phyloP scores from a whole-genome alignment of 2,888 invertebrate species.

The Xylota sylvarum region DNA sequence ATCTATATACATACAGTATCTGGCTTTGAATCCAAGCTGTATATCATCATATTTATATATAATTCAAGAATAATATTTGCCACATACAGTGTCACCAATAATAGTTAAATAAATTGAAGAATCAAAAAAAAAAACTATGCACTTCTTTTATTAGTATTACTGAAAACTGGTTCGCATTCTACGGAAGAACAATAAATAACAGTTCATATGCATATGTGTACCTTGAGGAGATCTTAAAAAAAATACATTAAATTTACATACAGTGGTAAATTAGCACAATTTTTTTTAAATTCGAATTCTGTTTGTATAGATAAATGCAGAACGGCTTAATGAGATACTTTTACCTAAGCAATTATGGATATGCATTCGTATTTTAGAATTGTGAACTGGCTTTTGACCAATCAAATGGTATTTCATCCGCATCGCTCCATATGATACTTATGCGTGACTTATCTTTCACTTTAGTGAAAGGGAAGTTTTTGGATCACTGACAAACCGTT shows the following conservation, averaged over 20 bases:
- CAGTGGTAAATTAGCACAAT: neutral
- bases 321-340: neutral
- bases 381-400: slow-evolving; percentile 9
- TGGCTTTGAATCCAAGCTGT: neutral
- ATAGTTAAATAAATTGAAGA: neutral
- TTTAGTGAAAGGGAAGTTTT: neutral
- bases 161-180: neutral
- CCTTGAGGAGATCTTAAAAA: neutral
- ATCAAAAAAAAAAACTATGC: neutral
- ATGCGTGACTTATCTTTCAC: neutral
- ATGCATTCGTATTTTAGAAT: neutral
- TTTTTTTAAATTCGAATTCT: neutral
- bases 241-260: neutral
- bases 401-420: neutral
- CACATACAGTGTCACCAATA: neutral
- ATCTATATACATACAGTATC: neutral
- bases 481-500: too few relatives aligned
- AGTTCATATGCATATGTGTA: neutral
- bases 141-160: neutral
- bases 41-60: neutral
- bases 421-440: neutral
- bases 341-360: neutral
- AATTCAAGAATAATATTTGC: neutral
- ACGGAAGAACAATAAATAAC: neutral
- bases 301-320: neutral